A percentile compares a stretch with the other conserved stretches of the same genome.
Evolutionary conservation across 2,113 vertebrate genomes (phyloP).

Genomic region (Paramormyrops kingsleyae): DNA sequence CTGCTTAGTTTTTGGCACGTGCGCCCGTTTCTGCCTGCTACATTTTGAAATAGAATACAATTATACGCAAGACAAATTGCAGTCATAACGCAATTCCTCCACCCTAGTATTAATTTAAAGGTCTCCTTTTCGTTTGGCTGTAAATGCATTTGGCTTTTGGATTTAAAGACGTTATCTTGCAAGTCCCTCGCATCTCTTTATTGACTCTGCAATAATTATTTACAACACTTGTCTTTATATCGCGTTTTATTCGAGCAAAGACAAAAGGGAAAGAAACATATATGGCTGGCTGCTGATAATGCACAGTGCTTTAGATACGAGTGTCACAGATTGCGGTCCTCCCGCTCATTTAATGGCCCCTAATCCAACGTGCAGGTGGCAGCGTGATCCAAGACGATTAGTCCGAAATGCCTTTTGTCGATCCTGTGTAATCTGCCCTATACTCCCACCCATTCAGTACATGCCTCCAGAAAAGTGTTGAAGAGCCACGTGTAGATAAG

Average conservation of each 20-base stretch:
- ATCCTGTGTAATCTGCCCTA: neutral
- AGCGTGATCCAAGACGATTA: constrained; percentile 46
- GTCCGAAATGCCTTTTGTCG: constrained; percentile 37
- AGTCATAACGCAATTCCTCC: neutral
- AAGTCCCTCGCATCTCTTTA: neutral
- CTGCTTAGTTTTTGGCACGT: neutral
- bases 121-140: neutral
- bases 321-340: constrained; percentile 27
- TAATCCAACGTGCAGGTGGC: constrained; percentile 64
- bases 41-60: neutral
- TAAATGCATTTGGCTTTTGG: neutral
- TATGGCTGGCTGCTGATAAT: neutral
- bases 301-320: neutral
- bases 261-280: neutral
- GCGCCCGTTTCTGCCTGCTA: neutral
- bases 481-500: neutral
- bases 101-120: neutral
- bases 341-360: constrained; percentile 57
- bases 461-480: neutral
- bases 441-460: neutral
- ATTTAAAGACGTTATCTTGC: neutral
- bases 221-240: neutral
- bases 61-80: neutral
- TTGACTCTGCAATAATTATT: neutral
- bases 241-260: neutral